Evolutionary conservation across 2,888 invertebrate species (phyloP), one percentile per base, ranked within the genome.

Genomic region (Lasioglossum marginatum): DNA sequence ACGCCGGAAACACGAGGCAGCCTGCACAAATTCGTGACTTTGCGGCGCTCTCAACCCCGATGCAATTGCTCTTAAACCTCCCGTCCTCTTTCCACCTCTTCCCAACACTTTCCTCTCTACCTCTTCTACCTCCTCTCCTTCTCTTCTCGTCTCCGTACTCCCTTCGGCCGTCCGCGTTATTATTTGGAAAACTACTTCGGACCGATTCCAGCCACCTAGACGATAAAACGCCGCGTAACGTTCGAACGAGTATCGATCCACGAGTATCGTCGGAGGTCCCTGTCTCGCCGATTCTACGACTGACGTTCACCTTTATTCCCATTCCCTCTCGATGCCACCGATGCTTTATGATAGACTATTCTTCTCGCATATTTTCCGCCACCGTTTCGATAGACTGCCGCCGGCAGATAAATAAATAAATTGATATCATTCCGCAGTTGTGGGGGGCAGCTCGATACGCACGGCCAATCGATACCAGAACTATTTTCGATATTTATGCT

Each of bases 21-120:
- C 71, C 79, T 27, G 63, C 73, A 77, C 68, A 66, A 84, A 84
- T 81, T 80, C 87, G 80, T 85, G 57, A 77, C 81, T 71, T 52
- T 43, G 75, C 71, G 45, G 34, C 43, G n/a, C 63, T 71, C 19
- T 52, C 45, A 19, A 16, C 23, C n/a, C 27, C 60, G 77, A 68
- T n/a, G 45, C 23, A 48, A 77, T 45, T 68, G 68, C 66, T 45
- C 66, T 66, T 66, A 48, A 77, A 68, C 68, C 45, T 48, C n/a
- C 14, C 57, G n/a, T 31, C 1, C 16, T 6, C 63, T 6, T 27
- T 16, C 60, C 57, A n/a, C 57, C 27, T 27, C 27, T 19, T 37
- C 12, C 43, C 43, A 0, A 43, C 12, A 43, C 43, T 43, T 43
- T 43, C 43, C 48, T n/a, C n/a, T 52, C 10, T 4, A 6, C 2